Evolutionary conservation across 2,888 invertebrate genomes (phyloP).

Genomic region (Synanthedon formicaeformis): DNA sequence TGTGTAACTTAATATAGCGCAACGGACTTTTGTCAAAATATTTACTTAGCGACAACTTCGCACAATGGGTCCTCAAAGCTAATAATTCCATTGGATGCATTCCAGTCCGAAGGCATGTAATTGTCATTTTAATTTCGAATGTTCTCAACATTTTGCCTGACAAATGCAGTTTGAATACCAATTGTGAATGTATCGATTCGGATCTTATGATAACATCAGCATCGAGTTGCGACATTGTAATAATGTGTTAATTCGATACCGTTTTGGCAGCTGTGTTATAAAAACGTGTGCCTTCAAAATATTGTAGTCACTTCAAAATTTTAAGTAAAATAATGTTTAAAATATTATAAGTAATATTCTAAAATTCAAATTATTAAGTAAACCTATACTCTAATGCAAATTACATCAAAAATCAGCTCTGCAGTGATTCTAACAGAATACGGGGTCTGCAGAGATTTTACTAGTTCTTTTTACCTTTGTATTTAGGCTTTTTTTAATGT

Average conservation of each 20-base stretch:
- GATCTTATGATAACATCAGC: slow-evolving; percentile 49
- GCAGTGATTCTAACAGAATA: too few relatives aligned
- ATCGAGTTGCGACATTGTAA: slow-evolving; percentile 37
- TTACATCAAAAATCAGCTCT: too few relatives aligned
- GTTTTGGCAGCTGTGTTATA: slow-evolving; percentile 11
- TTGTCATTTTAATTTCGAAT: slow-evolving; percentile 57
- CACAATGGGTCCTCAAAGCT: slow-evolving; percentile 52
- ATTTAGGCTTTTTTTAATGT: too few relatives aligned
- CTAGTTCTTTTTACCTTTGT: too few relatives aligned
- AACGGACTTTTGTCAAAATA: slow-evolving; percentile 66
- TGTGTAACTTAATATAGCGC: slow-evolving; percentile 59
- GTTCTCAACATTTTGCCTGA: slow-evolving; percentile 33
- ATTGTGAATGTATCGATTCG: slow-evolving; percentile 24
- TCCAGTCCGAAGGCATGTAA: slow-evolving; percentile 33
- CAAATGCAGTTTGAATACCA: slow-evolving; percentile 25
- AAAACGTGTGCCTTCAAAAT: neutral
- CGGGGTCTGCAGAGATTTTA: too few relatives aligned
- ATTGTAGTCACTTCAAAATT: too few relatives aligned
- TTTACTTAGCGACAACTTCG: slow-evolving; percentile 47
- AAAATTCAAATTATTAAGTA: too few relatives aligned
- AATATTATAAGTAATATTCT: too few relatives aligned
- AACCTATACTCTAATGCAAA: too few relatives aligned
- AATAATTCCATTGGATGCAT: slow-evolving; percentile 52
- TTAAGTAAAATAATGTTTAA: too few relatives aligned
- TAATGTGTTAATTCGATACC: slow-evolving; percentile 20